A percentile compares a stretch with the other conserved stretches of the same genome.
phyloP scores from a whole-genome alignment of 2,797 vertebrate genomes.

The Centropyge bicolor region DNA sequence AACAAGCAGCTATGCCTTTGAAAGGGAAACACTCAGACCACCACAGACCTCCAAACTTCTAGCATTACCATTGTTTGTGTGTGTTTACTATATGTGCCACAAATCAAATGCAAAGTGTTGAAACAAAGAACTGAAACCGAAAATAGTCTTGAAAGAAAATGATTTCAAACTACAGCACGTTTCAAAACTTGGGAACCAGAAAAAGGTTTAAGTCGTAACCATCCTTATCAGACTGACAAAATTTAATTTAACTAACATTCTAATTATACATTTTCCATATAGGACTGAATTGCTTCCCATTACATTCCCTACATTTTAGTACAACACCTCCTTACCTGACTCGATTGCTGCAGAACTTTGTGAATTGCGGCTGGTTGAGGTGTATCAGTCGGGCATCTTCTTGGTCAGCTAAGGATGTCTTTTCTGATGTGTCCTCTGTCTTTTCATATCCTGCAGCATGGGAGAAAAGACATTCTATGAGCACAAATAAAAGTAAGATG shows the following conservation, averaged over 20 bases:
- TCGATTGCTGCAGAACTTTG: conserved; percentile 97
- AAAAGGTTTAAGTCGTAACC: too few species aligned
- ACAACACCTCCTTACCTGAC: conserved; percentile 88
- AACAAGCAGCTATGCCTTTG: neutral
- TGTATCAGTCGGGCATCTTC: conserved; percentile 94
- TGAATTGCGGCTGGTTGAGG: conserved; percentile 96
- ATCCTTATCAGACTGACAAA: too few species aligned
- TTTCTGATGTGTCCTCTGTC: conserved; percentile 94
- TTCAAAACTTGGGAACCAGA: neutral
- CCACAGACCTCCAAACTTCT: neutral
- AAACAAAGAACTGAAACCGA: too few species aligned
- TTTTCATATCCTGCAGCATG: conserved; percentile 94
- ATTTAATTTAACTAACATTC: neutral
- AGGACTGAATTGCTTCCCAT: neutral
- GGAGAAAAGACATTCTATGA: conserved; percentile 37
- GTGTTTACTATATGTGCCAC: neutral
- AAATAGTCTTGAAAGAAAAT: neutral
- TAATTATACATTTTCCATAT: neutral
- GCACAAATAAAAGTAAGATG: conserved; percentile 49
- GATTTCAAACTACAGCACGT: neutral
- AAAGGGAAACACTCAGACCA: neutral
- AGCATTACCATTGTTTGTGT: neutral
- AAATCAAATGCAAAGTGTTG: conserved; percentile 3
- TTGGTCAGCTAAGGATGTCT: conserved; percentile 96
- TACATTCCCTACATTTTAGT: neutral